Percentiles rank a stretch among this genome's conserved stretches.
These are phyloP conservation scores for Lepus americanus DNA, from an alignment of 2,113 vertebrate genomes.

Conservation along the genomic window DNA sequence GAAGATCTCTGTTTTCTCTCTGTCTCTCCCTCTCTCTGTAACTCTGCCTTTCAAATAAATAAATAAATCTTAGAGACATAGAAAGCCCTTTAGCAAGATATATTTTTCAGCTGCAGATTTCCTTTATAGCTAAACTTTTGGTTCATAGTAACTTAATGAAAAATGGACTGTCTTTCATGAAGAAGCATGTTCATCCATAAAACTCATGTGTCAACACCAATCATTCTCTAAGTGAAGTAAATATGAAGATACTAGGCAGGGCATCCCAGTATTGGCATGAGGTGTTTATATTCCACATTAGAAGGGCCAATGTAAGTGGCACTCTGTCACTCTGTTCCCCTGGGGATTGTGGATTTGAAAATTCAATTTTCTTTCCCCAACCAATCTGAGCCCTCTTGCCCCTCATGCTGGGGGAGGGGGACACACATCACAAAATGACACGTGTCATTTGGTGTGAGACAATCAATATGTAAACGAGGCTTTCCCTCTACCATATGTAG, in stretches of 20 bases:
- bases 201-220: not conserved
- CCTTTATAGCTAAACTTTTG: slow-evolving; percentile 33
- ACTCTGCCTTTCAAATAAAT: no score
- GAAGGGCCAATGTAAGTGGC: not conserved
- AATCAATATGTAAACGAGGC: not conserved
- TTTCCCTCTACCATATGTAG: not conserved
- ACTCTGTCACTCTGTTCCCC: not conserved
- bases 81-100: not conserved
- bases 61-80: not conserved
- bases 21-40: no score
- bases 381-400: not conserved
- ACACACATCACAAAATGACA: not conserved
- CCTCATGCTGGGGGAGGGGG: not conserved
- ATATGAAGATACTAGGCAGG: not conserved
- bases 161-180: slow-evolving; percentile 14
- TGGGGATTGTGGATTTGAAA: slow-evolving; percentile 40
- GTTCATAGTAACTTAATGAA: slow-evolving; percentile 45
- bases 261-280: not conserved
- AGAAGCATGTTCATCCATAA: slow-evolving; percentile 19
- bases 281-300: slow-evolving; percentile 37
- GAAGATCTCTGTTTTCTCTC: no score
- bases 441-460: slow-evolving; percentile 5
- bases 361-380: slow-evolving; percentile 55
- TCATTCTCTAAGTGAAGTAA: slow-evolving; percentile 40
- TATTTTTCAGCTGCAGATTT: slow-evolving; percentile 42